phyloP scores from a whole-genome alignment of 2,797 vertebrate genomes.

The Sebastiscus albofasciatus region DNA sequence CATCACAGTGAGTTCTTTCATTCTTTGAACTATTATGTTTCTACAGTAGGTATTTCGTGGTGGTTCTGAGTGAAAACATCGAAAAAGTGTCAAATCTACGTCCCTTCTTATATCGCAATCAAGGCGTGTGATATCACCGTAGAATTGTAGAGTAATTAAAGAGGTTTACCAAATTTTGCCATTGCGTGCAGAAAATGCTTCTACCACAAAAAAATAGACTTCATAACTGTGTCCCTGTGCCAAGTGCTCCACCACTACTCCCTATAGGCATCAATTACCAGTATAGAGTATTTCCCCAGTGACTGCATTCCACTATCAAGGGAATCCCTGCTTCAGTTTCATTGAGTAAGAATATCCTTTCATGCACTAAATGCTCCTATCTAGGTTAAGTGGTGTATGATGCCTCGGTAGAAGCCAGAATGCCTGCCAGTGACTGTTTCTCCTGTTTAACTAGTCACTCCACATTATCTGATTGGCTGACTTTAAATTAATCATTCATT shows the following conservation, averaged over 20 bases:
- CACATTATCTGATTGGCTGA: slow-evolving; percentile 75
- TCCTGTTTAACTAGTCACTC: slow-evolving; percentile 71
- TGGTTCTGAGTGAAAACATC: background rate
- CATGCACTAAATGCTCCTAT: slow-evolving; percentile 69
- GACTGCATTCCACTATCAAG: slow-evolving; percentile 45
- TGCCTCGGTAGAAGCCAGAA: slow-evolving; percentile 53
- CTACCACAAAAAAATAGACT: background rate
- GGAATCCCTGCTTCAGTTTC: slow-evolving; percentile 65
- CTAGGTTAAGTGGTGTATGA: slow-evolving; percentile 71
- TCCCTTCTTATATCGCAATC: background rate
- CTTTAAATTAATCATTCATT: slow-evolving; percentile 83
- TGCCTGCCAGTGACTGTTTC: slow-evolving; percentile 59
- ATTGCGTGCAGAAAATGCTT: background rate
- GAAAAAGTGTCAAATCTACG: background rate
- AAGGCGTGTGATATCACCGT: background rate
- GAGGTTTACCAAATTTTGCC: background rate
- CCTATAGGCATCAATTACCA: slow-evolving; percentile 53
- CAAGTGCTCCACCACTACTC: slow-evolving; percentile 1
- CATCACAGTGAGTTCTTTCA: slow-evolving; percentile 12
- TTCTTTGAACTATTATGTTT: slow-evolving; percentile 9
- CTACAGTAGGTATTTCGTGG: background rate
- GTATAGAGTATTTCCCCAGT: slow-evolving; percentile 44
- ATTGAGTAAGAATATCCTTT: slow-evolving; percentile 57
- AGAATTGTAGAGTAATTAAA: background rate
- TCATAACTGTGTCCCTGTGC: background rate